phyloP scores from a whole-genome alignment of 2,797 vertebrate species.

The Coregonus ussuriensis region DNA sequence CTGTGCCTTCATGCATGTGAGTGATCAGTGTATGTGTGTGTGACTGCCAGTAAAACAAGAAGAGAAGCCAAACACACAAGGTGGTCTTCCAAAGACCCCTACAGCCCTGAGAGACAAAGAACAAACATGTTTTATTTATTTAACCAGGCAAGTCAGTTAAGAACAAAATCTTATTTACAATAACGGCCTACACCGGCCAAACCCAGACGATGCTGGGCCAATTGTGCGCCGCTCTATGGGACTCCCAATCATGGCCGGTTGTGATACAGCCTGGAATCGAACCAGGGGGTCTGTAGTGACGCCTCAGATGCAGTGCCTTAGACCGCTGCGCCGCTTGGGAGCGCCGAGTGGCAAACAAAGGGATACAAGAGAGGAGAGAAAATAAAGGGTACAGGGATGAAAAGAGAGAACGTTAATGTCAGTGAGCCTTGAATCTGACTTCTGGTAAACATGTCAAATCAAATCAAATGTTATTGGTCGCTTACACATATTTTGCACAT shows the following conservation, averaged over 20 bases:
- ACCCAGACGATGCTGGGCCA: no score
- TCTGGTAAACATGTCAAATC: background rate
- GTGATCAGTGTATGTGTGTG: background rate
- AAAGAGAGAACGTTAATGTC: slow-evolving; percentile 9
- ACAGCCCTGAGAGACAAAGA: slow-evolving; percentile 4
- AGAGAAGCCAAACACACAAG: slow-evolving; percentile 7
- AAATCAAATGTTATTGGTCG: background rate
- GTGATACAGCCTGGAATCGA: no score
- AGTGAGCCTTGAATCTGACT: slow-evolving; percentile 3
- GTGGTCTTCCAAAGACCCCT: slow-evolving; percentile 8
- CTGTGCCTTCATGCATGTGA: background rate
- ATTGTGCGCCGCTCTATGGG: no score
- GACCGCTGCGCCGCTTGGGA: no score
- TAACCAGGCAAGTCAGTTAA: no score
- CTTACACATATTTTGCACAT: no score
- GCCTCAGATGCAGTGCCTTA: no score
- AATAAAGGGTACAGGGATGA: background rate
- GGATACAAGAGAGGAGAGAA: background rate
- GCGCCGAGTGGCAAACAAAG: background rate
- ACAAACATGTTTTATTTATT: no score
- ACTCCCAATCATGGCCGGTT: no score
- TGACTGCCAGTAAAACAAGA: background rate
- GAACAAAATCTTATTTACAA: no score
- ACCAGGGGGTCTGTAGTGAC: no score
- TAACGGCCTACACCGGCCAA: no score